These are phyloP conservation scores for Corythaeola cristata DNA, from an alignment of 2,113 vertebrate species.

Conservation along the genomic window DNA sequence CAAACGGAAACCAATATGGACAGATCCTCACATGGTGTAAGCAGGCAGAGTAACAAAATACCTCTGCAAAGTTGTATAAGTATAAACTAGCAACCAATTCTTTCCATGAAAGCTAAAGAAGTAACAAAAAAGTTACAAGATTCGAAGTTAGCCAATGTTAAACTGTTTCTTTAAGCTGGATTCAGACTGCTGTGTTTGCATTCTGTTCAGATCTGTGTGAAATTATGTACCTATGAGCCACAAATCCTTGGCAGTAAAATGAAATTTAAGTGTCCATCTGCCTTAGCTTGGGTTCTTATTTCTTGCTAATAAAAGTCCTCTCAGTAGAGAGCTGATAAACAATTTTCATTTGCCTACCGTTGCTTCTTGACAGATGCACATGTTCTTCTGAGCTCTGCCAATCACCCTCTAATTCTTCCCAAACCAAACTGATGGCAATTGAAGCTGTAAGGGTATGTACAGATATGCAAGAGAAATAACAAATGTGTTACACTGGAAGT, in stretches of 20 bases:
- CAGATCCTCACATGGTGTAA: background rate
- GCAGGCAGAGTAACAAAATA: background rate
- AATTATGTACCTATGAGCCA: constrained; percentile 17
- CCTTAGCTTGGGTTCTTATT: background rate
- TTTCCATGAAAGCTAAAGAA: background rate
- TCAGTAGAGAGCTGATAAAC: constrained; percentile 7
- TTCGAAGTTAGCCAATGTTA: background rate
- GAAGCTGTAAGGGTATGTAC: background rate
- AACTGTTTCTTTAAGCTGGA: background rate
- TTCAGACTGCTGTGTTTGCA: background rate
- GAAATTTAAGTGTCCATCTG: constrained; percentile 45
- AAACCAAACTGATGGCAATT: background rate
- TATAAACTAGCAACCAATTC: background rate
- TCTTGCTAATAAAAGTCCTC: constrained; percentile 6
- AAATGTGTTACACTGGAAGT: background rate
- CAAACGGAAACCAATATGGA: background rate
- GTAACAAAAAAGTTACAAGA: background rate
- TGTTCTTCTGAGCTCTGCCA: background rate
- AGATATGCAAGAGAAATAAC: background rate
- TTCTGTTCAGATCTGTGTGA: constrained; percentile 25
- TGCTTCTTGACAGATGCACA: background rate
- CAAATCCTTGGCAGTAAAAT: constrained; percentile 13
- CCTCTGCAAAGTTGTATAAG: background rate
- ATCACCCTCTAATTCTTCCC: background rate
- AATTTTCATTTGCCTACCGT: background rate